A percentile compares a stretch with the other conserved stretches of the same genome.
Evolutionary conservation across 2,888 invertebrate genomes (phyloP).

Genomic region (Ditula angustiorana): DNA sequence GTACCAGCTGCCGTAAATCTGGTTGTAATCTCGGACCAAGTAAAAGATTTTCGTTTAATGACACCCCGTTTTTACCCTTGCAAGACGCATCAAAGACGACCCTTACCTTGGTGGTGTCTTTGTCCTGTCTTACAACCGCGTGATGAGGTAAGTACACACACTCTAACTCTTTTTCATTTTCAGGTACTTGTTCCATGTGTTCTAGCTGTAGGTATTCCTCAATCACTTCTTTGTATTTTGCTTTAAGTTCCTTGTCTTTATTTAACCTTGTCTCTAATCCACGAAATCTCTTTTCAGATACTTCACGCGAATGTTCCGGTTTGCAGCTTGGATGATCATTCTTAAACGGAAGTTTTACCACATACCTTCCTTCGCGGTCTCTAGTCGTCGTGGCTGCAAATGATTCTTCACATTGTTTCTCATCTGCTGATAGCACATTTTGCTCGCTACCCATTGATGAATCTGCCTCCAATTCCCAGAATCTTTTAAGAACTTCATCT

Average conservation of each 20-base stretch:
- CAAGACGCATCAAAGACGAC: too few species aligned
- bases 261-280: background rate
- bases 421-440: background rate
- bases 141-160: too few species aligned
- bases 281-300: conserved; percentile 22
- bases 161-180: background rate
- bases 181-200: background rate
- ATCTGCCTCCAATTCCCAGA: conserved; percentile 41
- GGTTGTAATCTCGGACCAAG: conserved; percentile 9
- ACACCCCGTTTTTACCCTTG: background rate
- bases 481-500: conserved; percentile 28
- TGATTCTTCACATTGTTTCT: conserved; percentile 18
- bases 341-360: conserved; percentile 33
- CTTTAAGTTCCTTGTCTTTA: conserved; percentile 19
- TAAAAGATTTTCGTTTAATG: conserved; percentile 34
- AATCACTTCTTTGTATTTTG: conserved; percentile 8
- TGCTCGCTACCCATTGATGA: background rate
- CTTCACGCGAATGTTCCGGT: conserved; percentile 23
- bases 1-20: conserved; percentile 40
- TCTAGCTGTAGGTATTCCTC: conserved; percentile 7
- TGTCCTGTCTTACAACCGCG: too few species aligned
- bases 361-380: conserved; percentile 32
- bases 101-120: too few species aligned
- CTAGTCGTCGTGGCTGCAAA: conserved; percentile 13
- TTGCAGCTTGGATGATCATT: conserved; percentile 10